phyloP scores from a whole-genome alignment of 2,888 invertebrate genomes.

The Caenorhabditis sp. region DNA sequence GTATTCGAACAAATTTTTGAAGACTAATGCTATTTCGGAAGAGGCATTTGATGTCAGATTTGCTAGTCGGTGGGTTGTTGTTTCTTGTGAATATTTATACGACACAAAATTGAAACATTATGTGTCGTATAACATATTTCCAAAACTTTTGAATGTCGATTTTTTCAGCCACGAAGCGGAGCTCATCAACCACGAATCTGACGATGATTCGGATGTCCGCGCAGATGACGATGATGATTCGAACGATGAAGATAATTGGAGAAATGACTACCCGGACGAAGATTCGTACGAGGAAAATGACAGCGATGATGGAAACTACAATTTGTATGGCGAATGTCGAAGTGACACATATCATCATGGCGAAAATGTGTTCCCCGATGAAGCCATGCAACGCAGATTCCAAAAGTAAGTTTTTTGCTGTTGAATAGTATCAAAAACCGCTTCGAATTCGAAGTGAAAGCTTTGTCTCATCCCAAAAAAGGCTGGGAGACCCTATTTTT shows the following conservation, averaged over 20 bases:
- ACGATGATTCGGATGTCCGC: conserved; percentile 45
- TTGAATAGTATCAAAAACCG: too few species aligned
- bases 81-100: too few species aligned
- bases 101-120: too few species aligned
- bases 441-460: too few species aligned
- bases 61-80: conserved; percentile 15
- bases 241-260: conserved; percentile 68
- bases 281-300: conserved; percentile 45
- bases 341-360: conserved; percentile 20
- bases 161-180: conserved; percentile 32
- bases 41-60: conserved; percentile 19
- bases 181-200: conserved; percentile 39
- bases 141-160: neutral
- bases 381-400: conserved; percentile 19
- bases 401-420: conserved; percentile 25
- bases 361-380: conserved; percentile 13
- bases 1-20: neutral
- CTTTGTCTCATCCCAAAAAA: too few species aligned
- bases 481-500: too few species aligned
- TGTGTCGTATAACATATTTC: too few species aligned
- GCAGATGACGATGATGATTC: conserved; percentile 66
- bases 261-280: conserved; percentile 70
- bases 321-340: conserved; percentile 24
- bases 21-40: conserved; percentile 9
- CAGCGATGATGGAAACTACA: conserved; percentile 18